Base-by-base conservation (phyloP, 2,113 vertebrate species). In the Cacatua alba region DNA sequence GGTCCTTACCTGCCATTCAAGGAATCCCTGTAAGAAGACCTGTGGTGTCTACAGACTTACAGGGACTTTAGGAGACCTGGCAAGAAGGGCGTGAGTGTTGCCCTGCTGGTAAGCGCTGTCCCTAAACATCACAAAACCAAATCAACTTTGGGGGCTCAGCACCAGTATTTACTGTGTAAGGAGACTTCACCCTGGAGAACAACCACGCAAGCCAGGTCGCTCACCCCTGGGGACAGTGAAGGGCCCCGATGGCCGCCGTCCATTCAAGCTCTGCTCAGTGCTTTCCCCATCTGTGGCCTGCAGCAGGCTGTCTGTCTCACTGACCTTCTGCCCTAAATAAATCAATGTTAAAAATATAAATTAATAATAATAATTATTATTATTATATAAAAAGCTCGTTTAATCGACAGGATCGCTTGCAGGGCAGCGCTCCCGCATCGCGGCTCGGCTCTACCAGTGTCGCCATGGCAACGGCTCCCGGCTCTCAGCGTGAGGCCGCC, bases 391-490 rank as follows among this genome's bases (percentile, higher is more conserved):
- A 43, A 39, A 41, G 49, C 76, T 93, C 78, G 31, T 96, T 97
- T 95, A 97, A 98, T 98, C 97, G 93, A 98, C 98, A 97, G 35
- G 81, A 92, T 95, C 94, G 52, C 96, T 98, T 88, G 74, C 96
- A 97, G 95, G 95, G 94, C 97, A 96, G 85, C 92, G 79, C 97
- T 95, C 91, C 95, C 90, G 82, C 93, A 95, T 90, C 76, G 94
- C 87, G 75, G 79, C 96, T 98, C 91, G 93, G 95, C 97, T 97
- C 97, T 95, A 96, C 90, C 94, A 82, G 78, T 24, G 97, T 98
- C 96, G 91, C 98, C 98, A 98, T 98, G 94, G 97, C 97, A 98
- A 98, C 98, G 44, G 91, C 93, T 95, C 89, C 96, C 78, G 37
- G 94, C 95, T 92, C 91, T 92, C 92, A 94, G 95, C 92, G 67